Evolutionary conservation across 2,797 vertebrate genomes (phyloP), one percentile per base, ranked within the genome.

Genomic region (Chrosomus eos): DNA sequence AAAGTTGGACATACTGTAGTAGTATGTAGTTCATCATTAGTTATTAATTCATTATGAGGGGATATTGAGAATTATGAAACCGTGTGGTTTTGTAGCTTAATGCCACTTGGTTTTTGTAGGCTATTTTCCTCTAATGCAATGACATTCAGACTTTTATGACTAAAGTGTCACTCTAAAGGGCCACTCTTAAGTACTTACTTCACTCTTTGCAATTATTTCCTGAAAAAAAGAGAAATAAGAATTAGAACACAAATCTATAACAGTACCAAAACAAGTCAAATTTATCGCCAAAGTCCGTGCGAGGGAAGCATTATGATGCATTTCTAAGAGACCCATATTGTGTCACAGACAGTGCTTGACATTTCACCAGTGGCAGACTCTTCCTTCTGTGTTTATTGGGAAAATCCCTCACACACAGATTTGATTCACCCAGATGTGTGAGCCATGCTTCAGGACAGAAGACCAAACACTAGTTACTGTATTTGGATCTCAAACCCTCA

Each of bases 131-230:
- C 18, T 14, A 40, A 28, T 9, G 40, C 45, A 62, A 11, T 14
- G 28, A 81, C 8, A 9, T 67, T 33, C n/a, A 13, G 28, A 19
- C 16, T 13, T 33, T 33, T 62, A 62, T 60, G n/a, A 26, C n/a
- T 28, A 62, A 64, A 64, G 14, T 64, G 26, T 64, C 6, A 16
- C 2, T 31, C 31, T 31, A 2, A 2, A 64, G 60, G 14, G 60
- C 14, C 14, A 18, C 26, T 36, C 9, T 77, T 7, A 0, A 76
- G 79, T 70, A 91, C 94, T 92, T 87, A 96, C 95, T 87, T 77
- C 90, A 16, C 93, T 89, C 19, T 86, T 73, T 58, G 86, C 92
- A 4, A 96, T 88, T 38, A 82, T 88, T 83, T 43, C 81, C 95
- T 96, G 88, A 21, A 89, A 70, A 66, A 66, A 38, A 38, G 21